These are phyloP conservation scores for Noturus placidus DNA, from an alignment of 2,113 vertebrate genomes.

Conservation along the genomic window DNA sequence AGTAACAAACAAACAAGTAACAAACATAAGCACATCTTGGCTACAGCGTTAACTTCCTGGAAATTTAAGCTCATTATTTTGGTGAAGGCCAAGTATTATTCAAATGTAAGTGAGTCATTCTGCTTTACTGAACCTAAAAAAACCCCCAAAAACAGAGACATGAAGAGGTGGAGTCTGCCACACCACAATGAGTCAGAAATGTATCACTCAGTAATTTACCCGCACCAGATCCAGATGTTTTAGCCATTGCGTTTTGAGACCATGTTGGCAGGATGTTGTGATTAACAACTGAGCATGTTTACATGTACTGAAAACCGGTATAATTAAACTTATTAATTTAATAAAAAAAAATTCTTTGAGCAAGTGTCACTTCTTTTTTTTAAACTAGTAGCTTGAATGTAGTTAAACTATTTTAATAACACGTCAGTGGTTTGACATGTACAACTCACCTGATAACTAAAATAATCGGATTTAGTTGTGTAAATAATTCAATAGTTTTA, in stretches of 20 bases:
- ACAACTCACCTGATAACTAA: too few relatives aligned
- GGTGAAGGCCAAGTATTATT: background rate
- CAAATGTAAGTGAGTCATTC: conserved; percentile 4
- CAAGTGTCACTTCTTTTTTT: background rate
- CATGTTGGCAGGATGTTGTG: background rate
- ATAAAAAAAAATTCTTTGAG: too few relatives aligned
- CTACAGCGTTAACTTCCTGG: background rate
- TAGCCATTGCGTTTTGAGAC: background rate
- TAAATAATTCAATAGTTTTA: too few relatives aligned
- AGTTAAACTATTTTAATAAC: too few relatives aligned
- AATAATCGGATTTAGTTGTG: too few relatives aligned
- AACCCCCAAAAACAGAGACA: background rate
- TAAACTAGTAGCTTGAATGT: background rate
- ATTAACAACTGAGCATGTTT: background rate
- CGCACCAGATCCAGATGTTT: background rate
- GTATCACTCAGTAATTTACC: background rate
- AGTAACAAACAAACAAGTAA: too few relatives aligned
- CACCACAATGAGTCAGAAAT: background rate
- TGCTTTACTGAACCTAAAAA: background rate
- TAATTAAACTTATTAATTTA: background rate
- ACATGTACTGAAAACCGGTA: background rate
- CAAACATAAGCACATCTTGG: background rate
- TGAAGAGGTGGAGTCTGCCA: background rate
- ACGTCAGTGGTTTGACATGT: too few relatives aligned
- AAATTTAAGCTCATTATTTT: background rate